phyloP scores from a whole-genome alignment of 1,140 invertebrate species.

The Rhopalosiphum maidis region DNA sequence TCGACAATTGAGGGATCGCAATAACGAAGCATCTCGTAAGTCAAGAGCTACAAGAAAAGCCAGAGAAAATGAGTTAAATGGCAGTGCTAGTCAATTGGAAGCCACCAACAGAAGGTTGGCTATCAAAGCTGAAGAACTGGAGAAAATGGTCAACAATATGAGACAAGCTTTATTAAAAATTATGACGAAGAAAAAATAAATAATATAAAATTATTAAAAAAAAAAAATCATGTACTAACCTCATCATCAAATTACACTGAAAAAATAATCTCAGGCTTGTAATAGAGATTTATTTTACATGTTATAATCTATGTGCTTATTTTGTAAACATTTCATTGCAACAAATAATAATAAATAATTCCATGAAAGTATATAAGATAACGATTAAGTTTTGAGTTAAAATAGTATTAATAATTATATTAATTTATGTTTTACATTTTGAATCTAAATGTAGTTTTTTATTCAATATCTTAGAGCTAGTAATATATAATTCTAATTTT shows the following conservation, averaged over 20 bases:
- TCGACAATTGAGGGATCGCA: conserved; percentile 73
- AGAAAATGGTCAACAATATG: conserved; percentile 65
- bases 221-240: not conserved
- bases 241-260: not conserved
- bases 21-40: conserved; percentile 77
- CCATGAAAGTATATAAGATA: conserved; percentile 35
- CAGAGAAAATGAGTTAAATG: conserved; percentile 67
- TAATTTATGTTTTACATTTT: conserved; percentile 32
- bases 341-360: not conserved
- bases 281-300: conserved; percentile 16
- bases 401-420: conserved; percentile 41
- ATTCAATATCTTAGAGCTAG: not conserved
- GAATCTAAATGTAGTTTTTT: conserved; percentile 4
- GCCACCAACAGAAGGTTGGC: conserved; percentile 64
- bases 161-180: conserved; percentile 64
- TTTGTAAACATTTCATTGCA: conserved; percentile 27
- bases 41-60: conserved; percentile 75
- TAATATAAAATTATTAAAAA: not conserved
- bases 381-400: conserved; percentile 34
- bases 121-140: conserved; percentile 65
- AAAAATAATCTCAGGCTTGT: not conserved
- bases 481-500: conserved; percentile 42
- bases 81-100: conserved; percentile 63
- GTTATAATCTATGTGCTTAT: conserved; percentile 25
- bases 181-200: conserved; percentile 62